Conservation (phyloP, 2,888 invertebrate genomes). For the Parascotia fuliginaria region DNA sequence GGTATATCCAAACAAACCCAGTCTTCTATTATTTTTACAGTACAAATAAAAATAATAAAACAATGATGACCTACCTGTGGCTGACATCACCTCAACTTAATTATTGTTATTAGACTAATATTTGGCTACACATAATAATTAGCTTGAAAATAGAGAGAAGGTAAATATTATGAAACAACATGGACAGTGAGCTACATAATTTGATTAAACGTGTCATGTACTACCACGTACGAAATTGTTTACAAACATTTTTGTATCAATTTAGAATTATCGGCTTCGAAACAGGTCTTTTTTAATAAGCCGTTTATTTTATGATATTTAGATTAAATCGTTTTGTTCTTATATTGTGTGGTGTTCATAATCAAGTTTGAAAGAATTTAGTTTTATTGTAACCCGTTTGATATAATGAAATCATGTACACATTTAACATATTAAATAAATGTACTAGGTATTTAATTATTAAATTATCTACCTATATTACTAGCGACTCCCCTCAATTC, state of each 20-base stretch:
- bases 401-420: too few relatives aligned
- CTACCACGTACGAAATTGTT: constrained; percentile 30
- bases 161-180: constrained; percentile 37
- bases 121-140: constrained; percentile 12
- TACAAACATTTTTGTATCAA: constrained; percentile 6
- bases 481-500: too few relatives aligned
- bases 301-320: not conserved
- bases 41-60: not conserved
- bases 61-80: not conserved
- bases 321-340: not conserved
- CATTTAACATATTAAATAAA: too few relatives aligned
- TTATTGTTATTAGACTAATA: constrained; percentile 7
- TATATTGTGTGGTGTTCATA: too few relatives aligned
- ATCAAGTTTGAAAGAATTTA: too few relatives aligned
- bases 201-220: constrained; percentile 43
- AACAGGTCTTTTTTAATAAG: not conserved
- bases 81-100: constrained; percentile 4
- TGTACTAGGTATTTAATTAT: too few relatives aligned
- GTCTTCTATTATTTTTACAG: too few relatives aligned
- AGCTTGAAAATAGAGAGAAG: constrained; percentile 13
- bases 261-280: not conserved
- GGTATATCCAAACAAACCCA: too few relatives aligned
- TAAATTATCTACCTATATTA: too few relatives aligned
- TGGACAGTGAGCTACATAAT: constrained; percentile 25
- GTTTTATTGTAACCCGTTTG: too few relatives aligned